Conservation (phyloP, 2,888 invertebrate genomes). For the Acronicta alni region DNA sequence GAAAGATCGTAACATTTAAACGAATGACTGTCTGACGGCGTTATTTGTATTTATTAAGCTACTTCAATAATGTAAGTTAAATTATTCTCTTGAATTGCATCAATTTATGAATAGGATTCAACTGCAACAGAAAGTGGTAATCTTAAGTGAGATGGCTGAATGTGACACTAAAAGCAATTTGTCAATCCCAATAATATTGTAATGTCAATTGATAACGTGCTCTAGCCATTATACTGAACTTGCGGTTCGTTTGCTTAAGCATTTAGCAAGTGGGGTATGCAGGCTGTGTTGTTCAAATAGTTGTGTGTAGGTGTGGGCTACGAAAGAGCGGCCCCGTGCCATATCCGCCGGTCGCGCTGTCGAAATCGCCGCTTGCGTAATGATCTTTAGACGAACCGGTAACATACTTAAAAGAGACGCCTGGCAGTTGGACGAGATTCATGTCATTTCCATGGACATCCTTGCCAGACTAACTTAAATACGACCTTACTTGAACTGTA, state of each 20-base stretch:
- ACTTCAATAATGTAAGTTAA: slow-evolving; percentile 6
- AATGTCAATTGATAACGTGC: slow-evolving; percentile 72
- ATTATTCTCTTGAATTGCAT: background rate
- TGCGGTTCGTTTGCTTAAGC: slow-evolving; percentile 74
- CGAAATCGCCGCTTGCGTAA: slow-evolving; percentile 84
- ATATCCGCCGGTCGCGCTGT: slow-evolving; percentile 81
- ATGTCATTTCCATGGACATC: slow-evolving; percentile 57
- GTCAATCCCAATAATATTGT: slow-evolving; percentile 49
- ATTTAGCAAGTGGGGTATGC: slow-evolving; percentile 77
- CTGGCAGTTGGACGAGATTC: slow-evolving; percentile 64
- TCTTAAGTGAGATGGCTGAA: slow-evolving; percentile 17
- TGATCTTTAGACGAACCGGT: slow-evolving; percentile 78
- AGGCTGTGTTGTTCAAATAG: slow-evolving; percentile 78
- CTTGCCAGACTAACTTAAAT: slow-evolving; percentile 12
- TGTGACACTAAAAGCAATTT: slow-evolving; percentile 41
- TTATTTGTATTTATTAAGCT: slow-evolving; percentile 8
- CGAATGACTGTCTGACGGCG: slow-evolving; percentile 34
- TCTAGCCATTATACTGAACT: slow-evolving; percentile 66
- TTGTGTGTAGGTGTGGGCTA: slow-evolving; percentile 79
- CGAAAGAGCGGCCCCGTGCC: slow-evolving; percentile 86
- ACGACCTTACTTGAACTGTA: background rate
- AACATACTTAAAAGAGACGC: slow-evolving; percentile 69
- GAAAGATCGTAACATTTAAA: slow-evolving; percentile 38
- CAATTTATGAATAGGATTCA: slow-evolving; percentile 6
- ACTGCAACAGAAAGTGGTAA: background rate